Base-by-base conservation (phyloP, 2,113 vertebrate genomes). In the Suncus etruscus region DNA sequence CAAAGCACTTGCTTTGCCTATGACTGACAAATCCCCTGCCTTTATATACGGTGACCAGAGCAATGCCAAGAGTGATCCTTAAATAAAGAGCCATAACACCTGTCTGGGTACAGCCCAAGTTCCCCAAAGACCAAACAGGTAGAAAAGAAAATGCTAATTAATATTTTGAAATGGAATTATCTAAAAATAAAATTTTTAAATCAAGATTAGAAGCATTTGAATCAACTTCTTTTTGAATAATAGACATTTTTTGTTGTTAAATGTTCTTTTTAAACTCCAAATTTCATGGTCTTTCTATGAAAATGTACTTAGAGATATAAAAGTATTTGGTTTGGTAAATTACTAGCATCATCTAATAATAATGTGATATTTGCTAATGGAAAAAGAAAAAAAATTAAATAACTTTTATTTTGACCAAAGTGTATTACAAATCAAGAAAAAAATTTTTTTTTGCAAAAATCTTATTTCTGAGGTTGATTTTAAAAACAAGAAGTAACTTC, bases 201-300 rank as follows among this genome's bases (percentile, higher is more conserved):
- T 72, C 20, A 90, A 74, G 8, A 86, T 83, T 25, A 89, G 77
- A 63, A 90, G 94, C 72, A 24, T 29, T 68, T 27, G 89, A 70
- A 81, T 66, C 1, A 79, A 47, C 0, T 50, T 75, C 20, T 63
- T 24, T 58, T 83, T 48, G 69, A 51, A 10, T 25, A 58, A 24
- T 1, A 54, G 6, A 24, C 8, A 27, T 68, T 15, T 76, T 86
- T 25, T 74, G 8, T 75, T 89, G 58, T 47, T 75, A 93, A 85
- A 74, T 92, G 45, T 82, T 48, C 79, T 2, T 6, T 69, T 81
- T 76, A 61, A 25, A 63, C 11, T 88, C 31, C 74, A 29, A 75
- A 72, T 90, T 3, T 11, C 51, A 2, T 48, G 2, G 89, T 81
- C 20, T 58, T 86, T 75, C 18, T 61, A 54, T 4, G 4, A 78